phyloP scores from a whole-genome alignment of 2,113 vertebrate species.

The Megalops atlanticus region DNA sequence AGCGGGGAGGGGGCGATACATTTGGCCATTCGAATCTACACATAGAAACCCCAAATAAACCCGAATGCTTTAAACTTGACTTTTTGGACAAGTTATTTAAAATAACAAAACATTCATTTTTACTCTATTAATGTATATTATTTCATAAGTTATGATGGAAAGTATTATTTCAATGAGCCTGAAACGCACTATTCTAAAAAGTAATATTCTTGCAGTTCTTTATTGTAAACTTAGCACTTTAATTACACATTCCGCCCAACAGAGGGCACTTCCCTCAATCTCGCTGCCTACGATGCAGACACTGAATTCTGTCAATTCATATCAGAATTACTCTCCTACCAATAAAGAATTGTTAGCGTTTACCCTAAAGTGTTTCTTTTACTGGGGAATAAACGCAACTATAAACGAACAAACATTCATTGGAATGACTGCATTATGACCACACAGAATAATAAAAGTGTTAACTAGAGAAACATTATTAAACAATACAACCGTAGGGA shows the following conservation, averaged over 20 bases:
- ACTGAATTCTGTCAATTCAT: neutral
- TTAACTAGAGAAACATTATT: neutral
- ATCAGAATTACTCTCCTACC: too few species aligned
- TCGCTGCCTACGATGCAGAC: neutral
- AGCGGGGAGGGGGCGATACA: neutral
- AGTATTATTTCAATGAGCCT: neutral
- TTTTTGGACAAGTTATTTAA: neutral
- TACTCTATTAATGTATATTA: neutral
- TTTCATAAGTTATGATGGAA: neutral
- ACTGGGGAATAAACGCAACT: too few species aligned
- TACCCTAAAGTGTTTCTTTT: neutral
- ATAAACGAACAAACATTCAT: too few species aligned
- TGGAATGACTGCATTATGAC: neutral
- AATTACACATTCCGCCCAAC: slow-evolving; percentile 34
- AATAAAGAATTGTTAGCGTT: neutral
- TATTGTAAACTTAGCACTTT: slow-evolving; percentile 8
- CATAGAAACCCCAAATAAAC: slow-evolving; percentile 26
- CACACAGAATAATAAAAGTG: neutral
- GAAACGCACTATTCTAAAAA: neutral
- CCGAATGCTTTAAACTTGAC: neutral
- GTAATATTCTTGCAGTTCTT: slow-evolving; percentile 29
- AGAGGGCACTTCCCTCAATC: slow-evolving; percentile 18
- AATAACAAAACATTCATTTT: neutral
- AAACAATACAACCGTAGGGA: neutral
- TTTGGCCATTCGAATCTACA: slow-evolving; percentile 8